Evolutionary conservation across 2,888 invertebrate species (phyloP).

Genomic region (Cordilura impudica): DNA sequence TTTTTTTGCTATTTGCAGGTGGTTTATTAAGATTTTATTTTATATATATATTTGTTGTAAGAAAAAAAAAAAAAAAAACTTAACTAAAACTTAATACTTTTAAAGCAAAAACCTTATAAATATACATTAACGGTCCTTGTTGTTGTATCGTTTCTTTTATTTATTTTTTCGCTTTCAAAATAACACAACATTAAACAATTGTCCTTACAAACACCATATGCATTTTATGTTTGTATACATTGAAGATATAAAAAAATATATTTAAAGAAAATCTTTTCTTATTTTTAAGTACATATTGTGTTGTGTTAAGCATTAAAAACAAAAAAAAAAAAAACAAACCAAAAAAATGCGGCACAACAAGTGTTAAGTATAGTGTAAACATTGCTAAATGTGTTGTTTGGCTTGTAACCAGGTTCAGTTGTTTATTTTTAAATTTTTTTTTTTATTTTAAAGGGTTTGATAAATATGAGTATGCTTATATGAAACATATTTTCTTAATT

Average conservation of each 20-base stretch:
- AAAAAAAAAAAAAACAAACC: background rate
- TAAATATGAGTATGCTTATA: background rate
- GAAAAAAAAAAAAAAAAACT: background rate
- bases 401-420: background rate
- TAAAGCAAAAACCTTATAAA: slow-evolving; percentile 25
- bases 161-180: background rate
- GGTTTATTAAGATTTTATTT: slow-evolving; percentile 30
- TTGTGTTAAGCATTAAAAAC: slow-evolving; percentile 27
- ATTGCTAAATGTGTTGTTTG: background rate
- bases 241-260: background rate
- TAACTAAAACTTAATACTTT: background rate
- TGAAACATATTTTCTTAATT: background rate
- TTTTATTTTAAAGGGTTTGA: background rate
- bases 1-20: slow-evolving; percentile 24
- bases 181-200: slow-evolving; percentile 16
- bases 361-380: slow-evolving; percentile 13
- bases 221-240: slow-evolving; percentile 26
- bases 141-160: too few relatives aligned
- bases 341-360: slow-evolving; percentile 22
- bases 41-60: slow-evolving; percentile 6
- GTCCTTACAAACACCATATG: slow-evolving; percentile 46
- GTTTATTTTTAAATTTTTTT: background rate
- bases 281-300: slow-evolving; percentile 7
- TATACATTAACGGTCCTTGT: slow-evolving; percentile 56
- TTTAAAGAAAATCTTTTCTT: slow-evolving; percentile 19